Evolutionary conservation across 64 coral and sea anemone species (phyloP).

Genomic region (Platygyra sinensis): DNA sequence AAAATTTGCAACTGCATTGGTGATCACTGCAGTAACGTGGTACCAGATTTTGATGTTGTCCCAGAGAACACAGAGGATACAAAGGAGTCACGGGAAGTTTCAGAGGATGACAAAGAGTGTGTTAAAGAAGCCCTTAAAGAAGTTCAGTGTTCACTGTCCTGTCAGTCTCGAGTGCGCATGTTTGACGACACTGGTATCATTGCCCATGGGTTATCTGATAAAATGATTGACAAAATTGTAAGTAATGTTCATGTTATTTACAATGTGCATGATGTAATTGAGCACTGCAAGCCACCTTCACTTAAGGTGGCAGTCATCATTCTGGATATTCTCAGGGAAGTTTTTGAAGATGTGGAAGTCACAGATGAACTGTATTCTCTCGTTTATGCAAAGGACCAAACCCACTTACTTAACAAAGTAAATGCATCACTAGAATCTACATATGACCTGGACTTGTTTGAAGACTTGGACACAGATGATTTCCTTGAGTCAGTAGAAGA

Average conservation of each 20-base stretch:
- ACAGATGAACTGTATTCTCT: too few species aligned
- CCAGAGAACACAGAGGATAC: not conserved
- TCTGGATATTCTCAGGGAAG: too few species aligned
- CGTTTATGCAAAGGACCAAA: too few species aligned
- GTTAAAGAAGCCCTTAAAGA: constrained; percentile 27
- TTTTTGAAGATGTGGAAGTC: too few species aligned
- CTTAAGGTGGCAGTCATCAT: too few species aligned
- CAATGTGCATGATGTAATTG: constrained; percentile 14
- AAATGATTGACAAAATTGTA: not conserved
- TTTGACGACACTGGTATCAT: constrained; percentile 17
- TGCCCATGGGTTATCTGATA: constrained; percentile 39
- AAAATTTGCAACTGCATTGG: constrained; percentile 9
- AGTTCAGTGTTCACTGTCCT: constrained; percentile 13
- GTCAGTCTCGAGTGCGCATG: not conserved
- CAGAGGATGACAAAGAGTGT: constrained; percentile 37
- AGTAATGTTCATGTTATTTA: not conserved
- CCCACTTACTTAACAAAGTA: too few species aligned
- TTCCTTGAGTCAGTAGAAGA: too few species aligned
- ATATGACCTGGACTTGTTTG: too few species aligned
- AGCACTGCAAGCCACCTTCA: not conserved
- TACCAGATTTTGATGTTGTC: constrained; percentile 18
- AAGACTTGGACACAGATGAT: too few species aligned
- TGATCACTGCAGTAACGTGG: not conserved
- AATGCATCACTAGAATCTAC: too few species aligned
- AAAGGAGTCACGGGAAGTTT: constrained; percentile 3